A percentile compares a stretch with the other conserved stretches of the same genome.
Evolutionary conservation across 2,113 vertebrate genomes (phyloP).

Genomic region (Siniperca knerii): DNA sequence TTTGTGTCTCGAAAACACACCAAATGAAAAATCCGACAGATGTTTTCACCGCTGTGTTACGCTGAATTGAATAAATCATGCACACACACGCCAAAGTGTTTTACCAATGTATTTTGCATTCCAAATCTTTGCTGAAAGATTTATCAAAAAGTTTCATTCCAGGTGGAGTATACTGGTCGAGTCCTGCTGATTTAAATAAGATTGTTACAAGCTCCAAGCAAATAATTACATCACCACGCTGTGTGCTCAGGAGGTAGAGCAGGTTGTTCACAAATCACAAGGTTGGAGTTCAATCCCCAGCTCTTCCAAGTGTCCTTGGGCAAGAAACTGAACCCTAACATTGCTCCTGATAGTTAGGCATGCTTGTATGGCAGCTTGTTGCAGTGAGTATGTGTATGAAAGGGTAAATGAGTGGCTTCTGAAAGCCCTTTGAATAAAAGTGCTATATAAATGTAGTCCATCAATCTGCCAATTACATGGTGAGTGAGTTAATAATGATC

Average conservation of each 20-base stretch:
- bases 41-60: neutral
- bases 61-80: neutral
- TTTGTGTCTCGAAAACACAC: slow-evolving; percentile 52
- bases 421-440: neutral
- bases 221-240: neutral
- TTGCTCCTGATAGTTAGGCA: neutral
- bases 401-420: neutral
- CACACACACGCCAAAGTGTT: neutral
- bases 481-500: too few species aligned
- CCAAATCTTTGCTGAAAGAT: slow-evolving; percentile 9
- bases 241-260: neutral
- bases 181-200: slow-evolving; percentile 15
- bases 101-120: neutral
- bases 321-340: neutral
- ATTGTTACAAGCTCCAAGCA: neutral
- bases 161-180: neutral
- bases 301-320: neutral
- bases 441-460: neutral
- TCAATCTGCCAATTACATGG: neutral
- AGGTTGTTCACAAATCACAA: neutral
- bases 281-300: neutral
- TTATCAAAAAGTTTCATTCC: neutral
- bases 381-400: neutral
- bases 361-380: neutral
- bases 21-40: slow-evolving; percentile 34